These are phyloP conservation scores for Folsomia manolachei DNA, from an alignment of 2,888 invertebrate species.

Conservation along the genomic window DNA sequence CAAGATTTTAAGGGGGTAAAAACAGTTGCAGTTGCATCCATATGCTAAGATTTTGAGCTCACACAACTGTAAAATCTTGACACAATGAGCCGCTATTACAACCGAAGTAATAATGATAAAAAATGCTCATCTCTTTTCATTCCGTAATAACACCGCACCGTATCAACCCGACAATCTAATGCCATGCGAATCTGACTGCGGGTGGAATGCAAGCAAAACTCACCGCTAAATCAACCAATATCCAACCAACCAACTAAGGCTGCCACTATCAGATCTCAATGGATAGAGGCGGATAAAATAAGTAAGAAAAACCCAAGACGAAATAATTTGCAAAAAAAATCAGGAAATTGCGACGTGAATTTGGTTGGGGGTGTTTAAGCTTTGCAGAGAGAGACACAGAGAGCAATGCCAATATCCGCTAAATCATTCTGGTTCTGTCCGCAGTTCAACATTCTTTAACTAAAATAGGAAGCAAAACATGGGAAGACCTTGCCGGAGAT, in stretches of 20 bases:
- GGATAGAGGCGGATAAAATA: background rate
- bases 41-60: background rate
- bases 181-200: background rate
- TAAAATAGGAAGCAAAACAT: background rate
- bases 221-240: background rate
- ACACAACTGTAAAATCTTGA: conserved; percentile 4
- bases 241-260: too few relatives aligned
- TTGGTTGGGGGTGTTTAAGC: too few relatives aligned
- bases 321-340: background rate
- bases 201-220: background rate
- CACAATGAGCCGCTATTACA: conserved; percentile 2
- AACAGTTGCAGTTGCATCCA: background rate
- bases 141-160: background rate
- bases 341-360: background rate
- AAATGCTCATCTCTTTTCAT: background rate
- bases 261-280: too few relatives aligned
- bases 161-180: background rate
- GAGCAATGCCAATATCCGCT: conserved; percentile 9
- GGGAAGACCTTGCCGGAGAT: background rate
- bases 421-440: background rate
- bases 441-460: background rate
- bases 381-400: too few relatives aligned
- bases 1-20: too few relatives aligned
- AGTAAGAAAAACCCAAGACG: background rate
- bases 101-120: conserved; percentile 3